These are phyloP conservation scores for Harpagifer antarcticus DNA, from an alignment of 2,797 vertebrate species.

Conservation along the genomic window DNA sequence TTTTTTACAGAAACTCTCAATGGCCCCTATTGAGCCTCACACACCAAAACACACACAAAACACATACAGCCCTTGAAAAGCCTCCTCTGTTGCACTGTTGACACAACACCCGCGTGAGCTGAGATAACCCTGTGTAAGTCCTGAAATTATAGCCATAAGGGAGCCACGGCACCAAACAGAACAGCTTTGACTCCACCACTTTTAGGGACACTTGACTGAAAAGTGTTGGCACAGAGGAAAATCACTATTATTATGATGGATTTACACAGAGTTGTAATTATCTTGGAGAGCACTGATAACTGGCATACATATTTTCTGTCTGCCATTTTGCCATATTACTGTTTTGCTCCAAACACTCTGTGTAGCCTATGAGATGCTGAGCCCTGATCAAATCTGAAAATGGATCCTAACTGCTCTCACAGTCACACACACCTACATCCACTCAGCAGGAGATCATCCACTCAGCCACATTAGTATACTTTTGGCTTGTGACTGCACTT, in stretches of 20 bases:
- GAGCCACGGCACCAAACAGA: constrained; percentile 1
- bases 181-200: constrained; percentile 18
- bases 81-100: constrained; percentile 43
- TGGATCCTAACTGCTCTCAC: constrained; percentile 38
- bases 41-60: constrained; percentile 50
- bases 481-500: constrained; percentile 13
- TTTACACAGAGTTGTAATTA: constrained; percentile 29
- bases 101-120: constrained; percentile 39
- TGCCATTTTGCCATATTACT: not conserved
- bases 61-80: constrained; percentile 50
- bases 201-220: constrained; percentile 8
- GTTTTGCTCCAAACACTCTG: constrained; percentile 15
- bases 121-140: constrained; percentile 10
- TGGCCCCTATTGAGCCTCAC: constrained; percentile 13
- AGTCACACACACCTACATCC: constrained; percentile 61
- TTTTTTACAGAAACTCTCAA: constrained; percentile 30
- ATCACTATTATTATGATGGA: constrained; percentile 14
- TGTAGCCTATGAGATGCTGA: constrained; percentile 12
- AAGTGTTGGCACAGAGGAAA: constrained; percentile 11
- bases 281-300: not conserved
- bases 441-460: constrained; percentile 38
- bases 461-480: constrained; percentile 37
- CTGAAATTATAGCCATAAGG: constrained; percentile 6
- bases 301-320: not conserved
- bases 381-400: constrained; percentile 49